Evolutionary conservation across 2,888 invertebrate genomes (phyloP).

Genomic region (Linhomoeus sp.): DNA sequence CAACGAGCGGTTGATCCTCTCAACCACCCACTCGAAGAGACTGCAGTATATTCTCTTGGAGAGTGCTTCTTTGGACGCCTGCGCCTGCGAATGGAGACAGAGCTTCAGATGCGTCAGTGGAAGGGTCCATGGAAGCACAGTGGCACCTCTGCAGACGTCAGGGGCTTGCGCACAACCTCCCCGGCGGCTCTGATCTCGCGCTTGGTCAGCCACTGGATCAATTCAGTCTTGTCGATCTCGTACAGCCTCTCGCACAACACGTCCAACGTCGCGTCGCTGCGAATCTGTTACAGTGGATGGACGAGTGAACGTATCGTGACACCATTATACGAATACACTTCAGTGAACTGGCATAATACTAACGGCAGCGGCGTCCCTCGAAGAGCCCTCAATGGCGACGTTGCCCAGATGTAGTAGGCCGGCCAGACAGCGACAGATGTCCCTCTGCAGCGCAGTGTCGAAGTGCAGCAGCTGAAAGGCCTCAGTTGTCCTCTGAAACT

Average conservation of each 20-base stretch:
- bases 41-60: conserved; percentile 83
- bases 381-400: conserved; percentile 41
- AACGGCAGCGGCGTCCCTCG: too few species aligned
- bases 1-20: conserved; percentile 62
- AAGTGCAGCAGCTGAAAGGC: not conserved
- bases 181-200: conserved; percentile 71
- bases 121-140: too few species aligned
- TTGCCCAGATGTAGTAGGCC: conserved; percentile 83
- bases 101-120: too few species aligned
- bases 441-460: not conserved
- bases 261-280: not conserved
- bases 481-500: not conserved
- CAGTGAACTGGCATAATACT: too few species aligned
- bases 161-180: conserved; percentile 69
- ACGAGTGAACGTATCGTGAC: too few species aligned
- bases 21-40: conserved; percentile 79
- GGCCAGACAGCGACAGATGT: conserved; percentile 60
- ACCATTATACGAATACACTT: too few species aligned
- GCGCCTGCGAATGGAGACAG: too few species aligned
- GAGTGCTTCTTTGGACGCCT: conserved; percentile 70
- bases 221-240: conserved; percentile 50
- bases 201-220: conserved; percentile 70
- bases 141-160: conserved; percentile 42
- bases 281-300: too few species aligned
- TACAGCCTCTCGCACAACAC: conserved; percentile 42